Conservation (phyloP, 2,888 invertebrate species). For the Neoaliturus tenellus region DNA sequence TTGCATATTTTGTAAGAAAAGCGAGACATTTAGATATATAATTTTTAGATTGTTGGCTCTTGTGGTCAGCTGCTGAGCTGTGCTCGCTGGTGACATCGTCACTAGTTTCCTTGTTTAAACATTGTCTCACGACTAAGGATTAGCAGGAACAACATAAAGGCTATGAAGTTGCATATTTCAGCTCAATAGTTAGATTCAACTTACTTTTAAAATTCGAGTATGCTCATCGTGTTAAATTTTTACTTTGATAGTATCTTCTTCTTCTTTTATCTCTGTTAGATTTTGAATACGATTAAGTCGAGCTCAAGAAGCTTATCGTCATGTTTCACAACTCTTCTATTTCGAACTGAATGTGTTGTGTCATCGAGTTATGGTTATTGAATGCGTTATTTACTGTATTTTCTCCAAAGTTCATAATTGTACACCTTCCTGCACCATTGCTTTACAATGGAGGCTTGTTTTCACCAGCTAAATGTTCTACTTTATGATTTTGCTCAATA, state of each 20-base stretch:
- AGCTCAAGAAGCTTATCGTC: not conserved
- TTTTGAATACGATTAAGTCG: not conserved
- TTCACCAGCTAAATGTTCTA: too few species aligned
- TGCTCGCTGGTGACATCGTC: too few species aligned
- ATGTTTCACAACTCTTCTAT: not conserved
- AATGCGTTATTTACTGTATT: not conserved
- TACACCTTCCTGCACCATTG: not conserved
- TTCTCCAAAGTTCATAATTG: too few species aligned
- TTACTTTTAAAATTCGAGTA: slow-evolving; percentile 16
- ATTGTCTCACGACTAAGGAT: too few species aligned
- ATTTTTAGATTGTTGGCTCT: too few species aligned
- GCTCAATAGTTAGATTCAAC: slow-evolving; percentile 38
- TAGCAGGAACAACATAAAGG: not conserved
- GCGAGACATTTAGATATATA: too few species aligned
- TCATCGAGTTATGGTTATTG: not conserved
- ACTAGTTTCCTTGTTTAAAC: too few species aligned
- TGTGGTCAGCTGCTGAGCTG: too few species aligned
- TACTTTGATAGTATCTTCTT: not conserved
- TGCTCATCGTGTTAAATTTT: slow-evolving; percentile 13
- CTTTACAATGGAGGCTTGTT: too few species aligned
- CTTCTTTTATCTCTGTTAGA: not conserved
- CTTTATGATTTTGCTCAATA: too few species aligned
- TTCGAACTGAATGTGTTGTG: not conserved
- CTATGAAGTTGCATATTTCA: slow-evolving; percentile 44
- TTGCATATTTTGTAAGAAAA: too few species aligned